Base-by-base conservation (phyloP, 1,140 invertebrate genomes). In the Branchinecta lynchi region DNA sequence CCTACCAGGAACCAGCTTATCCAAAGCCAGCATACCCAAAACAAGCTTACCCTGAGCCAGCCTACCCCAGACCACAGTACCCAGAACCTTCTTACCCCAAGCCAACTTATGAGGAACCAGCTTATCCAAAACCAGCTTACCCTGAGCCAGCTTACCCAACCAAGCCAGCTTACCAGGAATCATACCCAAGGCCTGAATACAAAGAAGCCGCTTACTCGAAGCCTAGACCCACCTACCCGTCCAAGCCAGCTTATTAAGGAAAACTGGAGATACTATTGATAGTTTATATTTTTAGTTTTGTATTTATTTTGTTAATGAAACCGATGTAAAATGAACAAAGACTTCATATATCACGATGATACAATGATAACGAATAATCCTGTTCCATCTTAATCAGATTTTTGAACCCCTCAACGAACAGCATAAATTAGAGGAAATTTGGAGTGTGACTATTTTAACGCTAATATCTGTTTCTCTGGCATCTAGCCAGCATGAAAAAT, bases 301-400 rank as follows among this genome's bases (percentile, higher is more conserved):
- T 60, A 60, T 60, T 60, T 60, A 60, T 60, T 60, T 60, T 60
- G 3, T 15, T 60, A 20, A 60, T 60, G 51, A 60, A 60, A 60
- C 2, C 12, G 17, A 60, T 60, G 6, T 51, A 32, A 32, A 32
- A 32, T 32, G 32, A 32, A 32, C 1, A 5, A 32, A 5, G 32
- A 32, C 32, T 32, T 32, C 32, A 32, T 5, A 32, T 5, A 32
- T 32, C 32, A 32, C 2, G 5, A 32, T 1, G 1, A 5, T 32
- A 32, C 32, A 5, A 32, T 32, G 32, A 32, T 32, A 32, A 32
- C 5, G 5, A 32, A 3, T 32, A 32, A 1, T 32, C 32, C 5
- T 32, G 2, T 32, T 32, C 5, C 32, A 32, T 3, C 32, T 32
- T 32, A n/a, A 5, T 32, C 32, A 32, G 1, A 32, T 32, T 32